phyloP scores from a whole-genome alignment of 2,888 invertebrate genomes.

The Dolichopus griseipennis region DNA sequence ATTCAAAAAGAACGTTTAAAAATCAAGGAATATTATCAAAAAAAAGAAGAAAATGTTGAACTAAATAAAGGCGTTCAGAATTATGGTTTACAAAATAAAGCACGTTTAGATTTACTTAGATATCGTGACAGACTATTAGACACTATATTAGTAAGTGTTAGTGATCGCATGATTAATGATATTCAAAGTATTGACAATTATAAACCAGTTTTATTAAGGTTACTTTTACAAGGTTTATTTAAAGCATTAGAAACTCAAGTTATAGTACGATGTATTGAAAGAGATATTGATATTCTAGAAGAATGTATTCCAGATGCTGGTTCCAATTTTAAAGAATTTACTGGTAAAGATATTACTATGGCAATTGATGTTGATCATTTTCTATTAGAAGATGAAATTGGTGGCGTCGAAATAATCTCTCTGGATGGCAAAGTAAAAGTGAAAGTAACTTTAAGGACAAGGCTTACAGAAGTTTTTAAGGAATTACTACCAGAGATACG shows the following conservation, averaged over 20 bases:
- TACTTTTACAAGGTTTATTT: constrained; percentile 77
- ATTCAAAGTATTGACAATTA: constrained; percentile 60
- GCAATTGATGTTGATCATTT: constrained; percentile 69
- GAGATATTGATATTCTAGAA: constrained; percentile 67
- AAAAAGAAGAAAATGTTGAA: constrained; percentile 98
- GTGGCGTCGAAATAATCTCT: constrained; percentile 83
- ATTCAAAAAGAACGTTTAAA: constrained; percentile 98
- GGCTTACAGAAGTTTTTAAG: constrained; percentile 87
- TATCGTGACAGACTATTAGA: constrained; percentile 92
- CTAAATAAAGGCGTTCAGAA: constrained; percentile 99
- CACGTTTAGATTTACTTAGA: constrained; percentile 83
- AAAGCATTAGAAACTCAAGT: constrained; percentile 83
- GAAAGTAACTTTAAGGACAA: constrained; percentile 88
- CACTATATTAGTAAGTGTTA: constrained; percentile 84
- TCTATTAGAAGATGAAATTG: constrained; percentile 72
- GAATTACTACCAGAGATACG: constrained; percentile 93
- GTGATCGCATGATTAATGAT: constrained; percentile 71
- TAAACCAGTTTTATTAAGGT: constrained; percentile 67
- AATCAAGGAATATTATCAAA: constrained; percentile 98
- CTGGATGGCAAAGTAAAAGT: constrained; percentile 73
- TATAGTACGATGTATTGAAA: constrained; percentile 68
- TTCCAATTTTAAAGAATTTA: constrained; percentile 60
- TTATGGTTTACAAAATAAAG: constrained; percentile 97
- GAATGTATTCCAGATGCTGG: constrained; percentile 53
- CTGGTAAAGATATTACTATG: constrained; percentile 63